These are phyloP conservation scores for Heliconius hewitsoni DNA, from an alignment of 1,140 invertebrate genomes.

Conservation along the genomic window DNA sequence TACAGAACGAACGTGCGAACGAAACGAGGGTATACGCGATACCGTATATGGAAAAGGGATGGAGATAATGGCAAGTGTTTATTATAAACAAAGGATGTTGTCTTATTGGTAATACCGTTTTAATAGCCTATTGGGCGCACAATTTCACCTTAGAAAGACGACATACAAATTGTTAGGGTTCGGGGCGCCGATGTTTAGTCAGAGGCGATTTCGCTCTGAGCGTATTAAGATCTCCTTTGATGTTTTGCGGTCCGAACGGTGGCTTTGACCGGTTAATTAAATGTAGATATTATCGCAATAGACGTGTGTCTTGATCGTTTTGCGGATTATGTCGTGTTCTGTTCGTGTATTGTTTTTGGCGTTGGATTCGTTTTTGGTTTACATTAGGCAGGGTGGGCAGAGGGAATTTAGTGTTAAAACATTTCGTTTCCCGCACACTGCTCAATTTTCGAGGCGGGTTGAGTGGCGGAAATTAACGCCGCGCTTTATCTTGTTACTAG, in stretches of 20 bases:
- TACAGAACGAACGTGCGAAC: constrained; percentile 62
- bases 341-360: constrained; percentile 1
- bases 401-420: too few species aligned
- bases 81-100: constrained; percentile 79
- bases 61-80: constrained; percentile 70
- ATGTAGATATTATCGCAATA: constrained; percentile 64
- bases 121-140: constrained; percentile 78
- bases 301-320: constrained; percentile 68
- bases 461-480: too few species aligned
- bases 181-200: constrained; percentile 59
- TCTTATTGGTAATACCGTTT: constrained; percentile 79
- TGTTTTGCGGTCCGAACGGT: constrained; percentile 73
- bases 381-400: too few species aligned
- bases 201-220: constrained; percentile 72
- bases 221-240: constrained; percentile 78
- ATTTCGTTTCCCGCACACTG: too few species aligned
- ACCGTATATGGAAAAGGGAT: constrained; percentile 45
- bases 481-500: constrained; percentile 4
- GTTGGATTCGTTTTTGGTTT: neutral
- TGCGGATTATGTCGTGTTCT: constrained; percentile 52
- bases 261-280: constrained; percentile 77
- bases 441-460: too few species aligned
- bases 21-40: constrained; percentile 41
- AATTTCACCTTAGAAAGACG: constrained; percentile 74
- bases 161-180: constrained; percentile 67